Percentiles rank a stretch among this genome's conserved stretches.
phyloP scores from a whole-genome alignment of 2,797 vertebrate genomes.

The Eulemur albifrons region DNA sequence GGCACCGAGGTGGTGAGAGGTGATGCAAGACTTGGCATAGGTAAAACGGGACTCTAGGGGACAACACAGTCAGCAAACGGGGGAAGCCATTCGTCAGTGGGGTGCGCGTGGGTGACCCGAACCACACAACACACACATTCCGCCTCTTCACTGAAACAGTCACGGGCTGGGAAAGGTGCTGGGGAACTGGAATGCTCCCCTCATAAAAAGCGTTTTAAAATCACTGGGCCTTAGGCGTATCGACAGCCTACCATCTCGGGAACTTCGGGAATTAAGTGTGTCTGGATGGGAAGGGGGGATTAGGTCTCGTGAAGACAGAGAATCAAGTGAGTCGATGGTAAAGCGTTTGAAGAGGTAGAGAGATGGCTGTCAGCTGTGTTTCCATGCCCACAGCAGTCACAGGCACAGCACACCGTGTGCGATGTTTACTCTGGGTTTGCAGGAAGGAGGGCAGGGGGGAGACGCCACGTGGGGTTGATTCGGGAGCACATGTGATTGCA shows the following conservation, averaged over 20 bases:
- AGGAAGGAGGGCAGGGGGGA: too few relatives aligned
- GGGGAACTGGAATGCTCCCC: not conserved
- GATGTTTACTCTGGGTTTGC: not conserved
- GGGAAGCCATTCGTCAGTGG: not conserved
- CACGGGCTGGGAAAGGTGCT: not conserved
- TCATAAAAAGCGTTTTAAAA: not conserved
- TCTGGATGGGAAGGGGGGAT: too few relatives aligned
- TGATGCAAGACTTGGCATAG: not conserved
- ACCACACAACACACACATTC: not conserved
- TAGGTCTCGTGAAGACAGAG: not conserved
- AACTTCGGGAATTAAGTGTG: not conserved
- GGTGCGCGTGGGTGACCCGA: not conserved
- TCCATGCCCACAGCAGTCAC: too few relatives aligned
- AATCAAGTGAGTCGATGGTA: not conserved
- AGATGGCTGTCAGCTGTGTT: not conserved
- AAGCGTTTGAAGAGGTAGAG: not conserved
- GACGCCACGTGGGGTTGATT: accelerated
- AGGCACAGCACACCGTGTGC: not conserved
- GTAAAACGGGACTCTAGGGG: too few relatives aligned
- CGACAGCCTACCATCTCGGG: not conserved
- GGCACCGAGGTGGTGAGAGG: not conserved
- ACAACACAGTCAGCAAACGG: accelerated
- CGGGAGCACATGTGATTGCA: not conserved
- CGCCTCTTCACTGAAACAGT: not conserved
- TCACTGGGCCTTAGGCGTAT: not conserved